Conservation (phyloP, 2,113 vertebrate genomes). For the Neopipo cinnamomea region DNA sequence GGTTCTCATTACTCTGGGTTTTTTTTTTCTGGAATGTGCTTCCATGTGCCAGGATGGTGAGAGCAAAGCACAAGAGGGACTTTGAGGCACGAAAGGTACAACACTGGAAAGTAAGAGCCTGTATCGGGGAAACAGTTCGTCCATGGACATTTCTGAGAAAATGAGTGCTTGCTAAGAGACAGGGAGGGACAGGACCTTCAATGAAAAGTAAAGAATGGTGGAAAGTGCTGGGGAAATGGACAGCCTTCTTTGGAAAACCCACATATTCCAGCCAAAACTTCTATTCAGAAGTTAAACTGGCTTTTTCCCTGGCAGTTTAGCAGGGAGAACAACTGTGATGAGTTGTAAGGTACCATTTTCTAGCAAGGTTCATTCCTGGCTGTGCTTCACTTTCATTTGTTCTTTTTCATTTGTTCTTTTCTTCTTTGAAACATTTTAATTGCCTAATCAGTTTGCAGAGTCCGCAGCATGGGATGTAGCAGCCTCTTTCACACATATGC, state of each 20-base stretch:
- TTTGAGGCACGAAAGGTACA: background rate
- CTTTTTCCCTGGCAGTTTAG: background rate
- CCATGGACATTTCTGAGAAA: background rate
- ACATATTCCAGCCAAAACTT: background rate
- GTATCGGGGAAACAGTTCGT: background rate
- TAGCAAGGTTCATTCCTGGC: background rate
- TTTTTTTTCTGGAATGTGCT: background rate
- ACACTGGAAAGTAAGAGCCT: background rate
- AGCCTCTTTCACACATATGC: rapidly evolving
- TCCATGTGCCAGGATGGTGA: background rate
- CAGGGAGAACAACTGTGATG: background rate
- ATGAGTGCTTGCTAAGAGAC: background rate
- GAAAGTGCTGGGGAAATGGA: background rate
- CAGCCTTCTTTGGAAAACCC: background rate
- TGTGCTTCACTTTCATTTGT: constrained; percentile 7
- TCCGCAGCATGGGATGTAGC: background rate
- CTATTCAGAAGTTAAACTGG: background rate
- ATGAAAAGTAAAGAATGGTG: background rate
- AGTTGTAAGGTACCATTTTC: background rate
- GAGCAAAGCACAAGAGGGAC: background rate
- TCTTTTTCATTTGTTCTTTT: constrained; percentile 4
- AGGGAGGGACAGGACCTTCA: background rate
- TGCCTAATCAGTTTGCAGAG: background rate
- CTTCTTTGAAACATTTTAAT: constrained; percentile 3
- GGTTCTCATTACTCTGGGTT: background rate